Base-by-base conservation (phyloP, 2,113 vertebrate genomes). In the Ophthalmolycus amberensis region DNA sequence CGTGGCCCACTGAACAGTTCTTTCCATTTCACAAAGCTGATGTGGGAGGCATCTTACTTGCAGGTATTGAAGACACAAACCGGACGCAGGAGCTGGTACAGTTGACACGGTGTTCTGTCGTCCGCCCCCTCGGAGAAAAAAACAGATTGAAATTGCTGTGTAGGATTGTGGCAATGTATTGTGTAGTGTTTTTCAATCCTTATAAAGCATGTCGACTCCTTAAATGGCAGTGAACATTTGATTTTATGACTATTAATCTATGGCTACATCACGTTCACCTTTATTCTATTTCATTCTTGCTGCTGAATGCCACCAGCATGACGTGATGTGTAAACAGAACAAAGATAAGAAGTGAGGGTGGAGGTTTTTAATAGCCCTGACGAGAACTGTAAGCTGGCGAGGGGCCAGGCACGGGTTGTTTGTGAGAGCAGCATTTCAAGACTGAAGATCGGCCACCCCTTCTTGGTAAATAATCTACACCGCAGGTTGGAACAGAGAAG, bases 271-370 rank as follows among this genome's bases (percentile, higher is more conserved):
- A 6, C 6, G 9, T 66, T 85, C 20, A 59, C 40, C 25, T 74
- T 67, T 32, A 44, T 4, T 60, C 60, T 56, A 32, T 64, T 69
- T 63, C 6, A 22, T 9, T 75, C 5, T 29, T 25, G 16, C 11
- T 62, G 50, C 48, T 71, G 59, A 88, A 76, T 73, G 38, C 15
- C 80, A 59, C 12, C 73, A 72, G 67, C 18, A 38, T 79, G 75
- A 77, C 16, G 34, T 79, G 40, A 50, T 80, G 75, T 85, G 85
- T 90, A 89, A 86, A 93, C 79, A 92, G 85, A 92, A 58, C 91
- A 94, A 90, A 91, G 92, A 92, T 73, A 78, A 82, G 56, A 63
- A 29, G 3, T 73, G 38, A 82, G 80, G 88, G 91, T 68, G 89
- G 80, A 87, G 79, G 32, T 27, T 76, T 90, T 84, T 84, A 71